Base-by-base conservation (phyloP, 2,888 invertebrate genomes). In the Hirtodrosophila cameraria region DNA sequence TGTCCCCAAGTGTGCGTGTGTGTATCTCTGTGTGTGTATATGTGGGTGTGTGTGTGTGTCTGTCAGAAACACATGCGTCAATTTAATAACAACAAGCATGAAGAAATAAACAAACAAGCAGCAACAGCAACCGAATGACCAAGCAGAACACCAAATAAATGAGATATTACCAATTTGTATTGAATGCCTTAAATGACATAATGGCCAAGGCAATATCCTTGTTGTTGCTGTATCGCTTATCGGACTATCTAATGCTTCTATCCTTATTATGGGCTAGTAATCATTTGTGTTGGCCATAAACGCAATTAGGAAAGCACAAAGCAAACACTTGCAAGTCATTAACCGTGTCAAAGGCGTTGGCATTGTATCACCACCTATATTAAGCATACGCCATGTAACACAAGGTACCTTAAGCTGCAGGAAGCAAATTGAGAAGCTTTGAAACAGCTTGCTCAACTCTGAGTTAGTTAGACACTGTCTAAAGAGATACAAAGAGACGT, bases 91-190 rank as follows among this genome's bases (percentile, higher is more conserved):
- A 73, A 57, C 52, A 53, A 55, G 59, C 57, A 11, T 25, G 42
- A 54, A 45, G 57, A 46, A 45, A 58, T 46, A 48, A 59, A 52
- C 49, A 52, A 45, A 48, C 48, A 36, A 45, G 38, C 15, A 36
- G 57, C 27, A 36, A 53, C 27, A 43, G 36, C 38, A 30, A 33
- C 20, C 50, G 49, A 54, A 59, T 43, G 55, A 54, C 60, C 45
- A 58, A 52, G 45, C 46, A 39, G 35, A 64, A 59, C 52, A 61
- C 30, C 52, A 82, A 75, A 85, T 86, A 79, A 81, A 83, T 81
- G 69, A 81, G 84, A 83, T 86, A 81, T 83, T 79, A 87, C 68
- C 87, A 86, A 81, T 81, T 81, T 79, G 72, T 81, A 79, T 82
- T 79, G 65, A 87, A 86, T 83, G 64, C 65, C 83, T 41, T 61